Base-by-base conservation (phyloP, 2,113 vertebrate genomes). In the Hiodon tergisus region DNA sequence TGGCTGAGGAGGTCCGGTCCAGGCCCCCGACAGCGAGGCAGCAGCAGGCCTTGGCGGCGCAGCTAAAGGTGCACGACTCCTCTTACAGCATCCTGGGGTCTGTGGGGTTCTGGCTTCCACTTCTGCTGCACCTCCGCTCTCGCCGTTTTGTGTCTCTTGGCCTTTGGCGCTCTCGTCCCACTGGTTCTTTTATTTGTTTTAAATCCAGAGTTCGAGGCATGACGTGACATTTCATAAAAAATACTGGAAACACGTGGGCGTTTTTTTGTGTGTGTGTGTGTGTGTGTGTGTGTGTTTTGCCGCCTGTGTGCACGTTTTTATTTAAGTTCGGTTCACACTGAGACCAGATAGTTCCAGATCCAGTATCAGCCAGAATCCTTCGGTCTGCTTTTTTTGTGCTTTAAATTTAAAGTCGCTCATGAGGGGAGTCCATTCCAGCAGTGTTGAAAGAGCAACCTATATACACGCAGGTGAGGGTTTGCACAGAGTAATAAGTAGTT, bases 131-230 rank as follows among this genome's bases (percentile, higher is more conserved):
- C 31, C 6, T 52, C 5, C 31, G 61, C 59, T 65, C 11, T 54
- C 61, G 14, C 14, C 11, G n/a, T 17, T 51, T 5, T 57, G 72
- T 73, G 50, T 55, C 61, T 66, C 61, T 73, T 73, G 51, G 72
- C 60, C 65, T 7, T 10, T 58, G n/a, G n/a, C 13, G 9, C 2
- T 8, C 7, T 73, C 60, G 31, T 16, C 10, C 52, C 48, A 9
- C 14, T 17, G 57, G 31, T 47, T 11, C 70, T 72, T 10, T 66
- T 10, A n/a, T 54, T 73, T 65, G 46, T 66, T 66, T 66, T 66
- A 9, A 11, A 66, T 46, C 52, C n/a, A 17, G 5, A 47, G 9
- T 57, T 72, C 47, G 50, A 8, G 14, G 48, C 67, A 51, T 6
- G 67, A 46, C 55, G 59, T 59, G 54, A 68, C 58, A 68, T 10